These are phyloP conservation scores for Coenobita brevimanus DNA, from an alignment of 1,140 invertebrate species.

Conservation along the genomic window DNA sequence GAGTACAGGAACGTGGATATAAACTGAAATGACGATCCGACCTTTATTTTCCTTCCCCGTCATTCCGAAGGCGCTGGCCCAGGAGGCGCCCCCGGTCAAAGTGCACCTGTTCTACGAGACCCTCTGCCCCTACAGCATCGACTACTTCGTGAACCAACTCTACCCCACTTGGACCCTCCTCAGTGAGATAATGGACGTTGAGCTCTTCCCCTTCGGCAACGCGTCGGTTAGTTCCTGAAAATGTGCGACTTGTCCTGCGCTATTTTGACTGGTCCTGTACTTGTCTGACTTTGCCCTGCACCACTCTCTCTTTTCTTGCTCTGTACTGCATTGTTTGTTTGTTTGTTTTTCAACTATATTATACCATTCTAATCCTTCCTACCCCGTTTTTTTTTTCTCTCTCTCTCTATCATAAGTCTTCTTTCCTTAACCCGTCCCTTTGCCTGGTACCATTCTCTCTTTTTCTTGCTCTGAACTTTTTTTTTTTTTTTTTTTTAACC, in stretches of 20 bases:
- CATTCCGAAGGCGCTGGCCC: constrained; percentile 27
- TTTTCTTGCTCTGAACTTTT: no score
- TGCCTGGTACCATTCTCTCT: no score
- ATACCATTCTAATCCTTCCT: no score
- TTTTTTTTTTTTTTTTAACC: no score
- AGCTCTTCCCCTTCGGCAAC: constrained; percentile 89
- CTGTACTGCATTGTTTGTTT: no score
- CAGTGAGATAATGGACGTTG: constrained; percentile 73
- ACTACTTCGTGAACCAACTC: constrained; percentile 87
- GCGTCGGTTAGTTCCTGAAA: constrained; percentile 79
- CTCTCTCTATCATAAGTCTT: neutral
- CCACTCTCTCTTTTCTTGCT: no score
- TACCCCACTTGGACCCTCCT: constrained; percentile 77
- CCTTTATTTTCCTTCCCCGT: no score
- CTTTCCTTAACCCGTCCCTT: neutral
- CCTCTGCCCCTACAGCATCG: constrained; percentile 91
- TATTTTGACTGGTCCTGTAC: neutral
- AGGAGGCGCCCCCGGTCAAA: constrained; percentile 71
- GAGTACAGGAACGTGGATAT: no score
- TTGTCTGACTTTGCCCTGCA: neutral
- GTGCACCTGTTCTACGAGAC: constrained; percentile 93
- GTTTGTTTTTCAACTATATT: no score
- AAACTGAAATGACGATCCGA: no score
- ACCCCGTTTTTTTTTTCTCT: no score
- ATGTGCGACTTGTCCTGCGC: neutral